phyloP scores from a whole-genome alignment of 2,888 invertebrate species.

The Epinotia bilunana region DNA sequence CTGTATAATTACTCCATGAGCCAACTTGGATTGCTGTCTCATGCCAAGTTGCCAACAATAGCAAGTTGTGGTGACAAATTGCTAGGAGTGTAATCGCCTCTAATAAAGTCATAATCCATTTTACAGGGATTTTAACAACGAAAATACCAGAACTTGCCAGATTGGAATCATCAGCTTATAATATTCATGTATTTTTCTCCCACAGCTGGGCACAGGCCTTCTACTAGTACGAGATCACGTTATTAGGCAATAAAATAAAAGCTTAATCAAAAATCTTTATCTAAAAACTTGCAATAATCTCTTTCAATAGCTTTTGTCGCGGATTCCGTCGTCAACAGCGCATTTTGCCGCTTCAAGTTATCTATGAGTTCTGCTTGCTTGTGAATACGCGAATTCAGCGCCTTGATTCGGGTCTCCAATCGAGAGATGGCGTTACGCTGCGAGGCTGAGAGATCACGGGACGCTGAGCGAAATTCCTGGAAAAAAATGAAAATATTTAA shows the following conservation, averaged over 20 bases:
- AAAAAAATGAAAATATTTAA: conserved; percentile 30
- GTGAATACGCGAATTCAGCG: conserved; percentile 57
- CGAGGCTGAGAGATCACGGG: conserved; percentile 61
- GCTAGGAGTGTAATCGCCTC: too few relatives aligned
- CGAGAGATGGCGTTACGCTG: conserved; percentile 65
- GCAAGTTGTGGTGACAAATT: too few relatives aligned
- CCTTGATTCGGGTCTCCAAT: conserved; percentile 60
- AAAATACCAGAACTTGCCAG: too few relatives aligned
- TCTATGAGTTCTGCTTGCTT: conserved; percentile 67
- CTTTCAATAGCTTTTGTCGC: conserved; percentile 63
- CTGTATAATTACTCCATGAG: too few relatives aligned
- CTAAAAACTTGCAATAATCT: conserved; percentile 68
- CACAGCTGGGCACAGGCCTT: too few relatives aligned
- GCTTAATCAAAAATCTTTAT: conserved; percentile 55
- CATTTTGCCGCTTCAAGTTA: conserved; percentile 51
- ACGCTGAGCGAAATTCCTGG: conserved; percentile 70
- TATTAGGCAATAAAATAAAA: conserved; percentile 1
- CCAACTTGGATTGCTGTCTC: too few relatives aligned
- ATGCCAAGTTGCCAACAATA: too few relatives aligned
- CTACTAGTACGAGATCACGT: too few relatives aligned
- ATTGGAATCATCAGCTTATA: too few relatives aligned
- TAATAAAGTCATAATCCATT: too few relatives aligned
- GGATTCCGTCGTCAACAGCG: conserved; percentile 56
- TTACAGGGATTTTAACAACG: too few relatives aligned
- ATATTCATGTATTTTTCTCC: too few relatives aligned